phyloP scores from a whole-genome alignment of 2,113 vertebrate genomes.

The Misgurnus mizolepis region DNA sequence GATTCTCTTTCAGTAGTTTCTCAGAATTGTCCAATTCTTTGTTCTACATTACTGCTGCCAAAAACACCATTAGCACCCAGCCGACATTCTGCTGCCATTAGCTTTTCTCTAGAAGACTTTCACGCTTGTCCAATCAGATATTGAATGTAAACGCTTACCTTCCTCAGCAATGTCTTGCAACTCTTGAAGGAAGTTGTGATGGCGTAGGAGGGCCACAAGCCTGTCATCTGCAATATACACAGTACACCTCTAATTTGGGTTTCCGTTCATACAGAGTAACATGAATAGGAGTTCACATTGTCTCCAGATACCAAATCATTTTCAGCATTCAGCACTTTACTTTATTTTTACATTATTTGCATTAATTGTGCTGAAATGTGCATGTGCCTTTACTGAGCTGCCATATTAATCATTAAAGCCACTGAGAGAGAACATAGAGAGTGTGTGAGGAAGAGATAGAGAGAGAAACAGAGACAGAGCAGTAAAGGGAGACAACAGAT shows the following conservation, averaged over 20 bases:
- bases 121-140: background rate
- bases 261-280: background rate
- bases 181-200: slow-evolving; percentile 87
- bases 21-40: background rate
- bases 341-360: slow-evolving; percentile 49
- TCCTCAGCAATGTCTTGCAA: slow-evolving; percentile 87
- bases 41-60: slow-evolving; percentile 4
- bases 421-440: slow-evolving; percentile 20
- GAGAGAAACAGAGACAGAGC: background rate
- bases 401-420: slow-evolving; percentile 69
- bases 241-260: too few relatives aligned
- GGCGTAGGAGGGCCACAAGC: slow-evolving; percentile 88
- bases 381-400: slow-evolving; percentile 53
- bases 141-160: slow-evolving; percentile 72
- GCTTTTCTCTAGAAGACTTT: slow-evolving; percentile 6
- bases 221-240: slow-evolving; percentile 80
- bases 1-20: background rate
- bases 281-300: background rate
- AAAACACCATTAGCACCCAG: slow-evolving; percentile 16
- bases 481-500: slow-evolving; percentile 1
- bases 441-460: background rate
- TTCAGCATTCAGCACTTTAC: slow-evolving; percentile 58
- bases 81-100: slow-evolving; percentile 13
- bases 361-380: slow-evolving; percentile 68
- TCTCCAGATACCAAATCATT: slow-evolving; percentile 28